Conservation (phyloP, 2,797 vertebrate species). For the Danio choprae region DNA sequence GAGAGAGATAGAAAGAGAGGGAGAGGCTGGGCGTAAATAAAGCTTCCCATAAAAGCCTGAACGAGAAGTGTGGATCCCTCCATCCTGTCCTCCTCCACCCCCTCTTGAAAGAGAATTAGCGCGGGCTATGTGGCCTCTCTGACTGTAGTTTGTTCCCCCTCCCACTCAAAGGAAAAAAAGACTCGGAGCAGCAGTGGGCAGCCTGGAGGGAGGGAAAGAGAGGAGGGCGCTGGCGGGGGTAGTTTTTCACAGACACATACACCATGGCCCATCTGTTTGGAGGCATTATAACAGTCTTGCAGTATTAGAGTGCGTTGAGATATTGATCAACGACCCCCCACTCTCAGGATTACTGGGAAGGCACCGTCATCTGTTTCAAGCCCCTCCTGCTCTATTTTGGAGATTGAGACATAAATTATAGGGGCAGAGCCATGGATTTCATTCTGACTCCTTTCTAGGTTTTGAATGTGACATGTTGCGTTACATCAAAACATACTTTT, state of each 20-base stretch:
- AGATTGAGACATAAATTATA: conserved; percentile 38
- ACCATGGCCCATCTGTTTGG: conserved; percentile 75
- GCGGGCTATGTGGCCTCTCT: conserved; percentile 45
- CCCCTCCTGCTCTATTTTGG: conserved; percentile 34
- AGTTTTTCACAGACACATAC: conserved; percentile 48
- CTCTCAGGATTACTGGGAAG: conserved; percentile 75
- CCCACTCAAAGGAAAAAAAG: conserved; percentile 62
- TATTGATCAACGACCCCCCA: conserved; percentile 78
- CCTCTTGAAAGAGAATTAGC: conserved; percentile 63
- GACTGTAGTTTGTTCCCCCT: conserved; percentile 50
- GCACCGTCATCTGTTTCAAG: conserved; percentile 71
- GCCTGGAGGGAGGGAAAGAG: conserved; percentile 44
- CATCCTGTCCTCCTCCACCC: conserved; percentile 52
- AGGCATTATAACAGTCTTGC: conserved; percentile 77
- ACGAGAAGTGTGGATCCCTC: conserved; percentile 54
- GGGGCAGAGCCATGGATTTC: not conserved
- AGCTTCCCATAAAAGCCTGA: conserved; percentile 58
- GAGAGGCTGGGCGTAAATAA: conserved; percentile 53
- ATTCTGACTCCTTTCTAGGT: not conserved
- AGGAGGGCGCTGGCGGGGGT: conserved; percentile 24
- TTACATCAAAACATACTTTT: not conserved
- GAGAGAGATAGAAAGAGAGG: not conserved
- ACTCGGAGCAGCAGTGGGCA: conserved; percentile 56
- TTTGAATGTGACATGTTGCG: not conserved
- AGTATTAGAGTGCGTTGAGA: conserved; percentile 77